A percentile compares a stretch with the other conserved stretches of the same genome.
phyloP scores from a whole-genome alignment of 2,797 vertebrate genomes.

The Hydrophis major region DNA sequence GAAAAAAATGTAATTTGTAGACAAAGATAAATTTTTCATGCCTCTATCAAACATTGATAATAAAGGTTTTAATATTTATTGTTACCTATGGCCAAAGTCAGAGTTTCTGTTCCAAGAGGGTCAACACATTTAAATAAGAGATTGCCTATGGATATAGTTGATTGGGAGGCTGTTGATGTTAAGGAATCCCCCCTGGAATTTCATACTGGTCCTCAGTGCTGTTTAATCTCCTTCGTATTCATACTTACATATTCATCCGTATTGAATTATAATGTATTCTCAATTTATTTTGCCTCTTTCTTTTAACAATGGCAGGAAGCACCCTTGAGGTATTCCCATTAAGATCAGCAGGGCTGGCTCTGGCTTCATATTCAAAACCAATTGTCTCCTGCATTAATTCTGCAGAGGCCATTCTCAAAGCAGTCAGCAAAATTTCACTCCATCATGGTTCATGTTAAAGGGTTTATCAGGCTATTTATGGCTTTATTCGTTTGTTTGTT shows the following conservation, averaged over 20 bases:
- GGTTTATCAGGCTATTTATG: conserved; percentile 58
- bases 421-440: conserved; percentile 54
- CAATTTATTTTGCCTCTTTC: conserved; percentile 15
- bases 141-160: conserved; percentile 72
- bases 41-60: conserved; percentile 74
- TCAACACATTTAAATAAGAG: conserved; percentile 47
- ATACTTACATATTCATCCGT: conserved; percentile 56
- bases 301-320: neutral
- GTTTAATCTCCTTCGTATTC: conserved; percentile 70
- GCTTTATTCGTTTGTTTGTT: neutral
- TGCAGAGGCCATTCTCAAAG: conserved; percentile 51
- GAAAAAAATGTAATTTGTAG: conserved; percentile 61
- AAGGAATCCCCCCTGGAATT: conserved; percentile 65
- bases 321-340: neutral
- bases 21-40: conserved; percentile 73
- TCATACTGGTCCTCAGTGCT: conserved; percentile 36
- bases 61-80: conserved; percentile 77
- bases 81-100: conserved; percentile 72
- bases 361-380: conserved; percentile 60
- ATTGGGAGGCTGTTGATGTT: conserved; percentile 55
- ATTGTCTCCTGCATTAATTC: conserved; percentile 48
- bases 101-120: conserved; percentile 55
- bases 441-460: conserved; percentile 50
- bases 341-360: neutral
- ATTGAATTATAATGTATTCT: conserved; percentile 66